Conservation (phyloP, 2,113 vertebrate genomes). For the Microtus oregoni region DNA sequence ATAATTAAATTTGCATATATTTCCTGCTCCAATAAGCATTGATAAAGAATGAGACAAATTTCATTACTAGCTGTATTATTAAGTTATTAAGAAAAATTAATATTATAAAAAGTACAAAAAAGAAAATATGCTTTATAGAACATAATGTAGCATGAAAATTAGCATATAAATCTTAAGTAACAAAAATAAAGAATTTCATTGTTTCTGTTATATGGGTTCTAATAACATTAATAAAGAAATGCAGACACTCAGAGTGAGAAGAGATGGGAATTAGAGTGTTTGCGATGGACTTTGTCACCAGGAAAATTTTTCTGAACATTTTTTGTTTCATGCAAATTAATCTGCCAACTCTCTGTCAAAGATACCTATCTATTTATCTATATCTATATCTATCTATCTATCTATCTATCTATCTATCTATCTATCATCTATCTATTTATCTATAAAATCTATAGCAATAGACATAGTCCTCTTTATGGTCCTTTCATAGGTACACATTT, state of each 20-base stretch:
- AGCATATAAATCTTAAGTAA: not conserved
- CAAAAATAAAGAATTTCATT: not conserved
- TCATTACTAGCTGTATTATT: not conserved
- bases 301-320: conserved; percentile 20
- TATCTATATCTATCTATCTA: not conserved
- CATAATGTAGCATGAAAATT: not conserved
- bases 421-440: too few relatives aligned
- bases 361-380: not conserved
- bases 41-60: not conserved
- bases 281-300: not conserved
- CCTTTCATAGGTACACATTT: not conserved
- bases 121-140: not conserved
- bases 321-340: conserved; percentile 29
- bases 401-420: too few relatives aligned
- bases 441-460: not conserved
- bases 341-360: not conserved
- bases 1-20: conserved; percentile 32
- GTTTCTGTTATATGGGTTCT: conserved; percentile 4
- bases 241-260: not conserved
- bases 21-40: not conserved
- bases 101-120: not conserved
- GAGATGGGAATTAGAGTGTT: not conserved
- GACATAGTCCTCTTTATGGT: not conserved
- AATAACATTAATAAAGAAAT: not conserved
- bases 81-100: not conserved